Evolutionary conservation across 2,888 invertebrate genomes (phyloP).

Genomic region (Drosophila dives): DNA sequence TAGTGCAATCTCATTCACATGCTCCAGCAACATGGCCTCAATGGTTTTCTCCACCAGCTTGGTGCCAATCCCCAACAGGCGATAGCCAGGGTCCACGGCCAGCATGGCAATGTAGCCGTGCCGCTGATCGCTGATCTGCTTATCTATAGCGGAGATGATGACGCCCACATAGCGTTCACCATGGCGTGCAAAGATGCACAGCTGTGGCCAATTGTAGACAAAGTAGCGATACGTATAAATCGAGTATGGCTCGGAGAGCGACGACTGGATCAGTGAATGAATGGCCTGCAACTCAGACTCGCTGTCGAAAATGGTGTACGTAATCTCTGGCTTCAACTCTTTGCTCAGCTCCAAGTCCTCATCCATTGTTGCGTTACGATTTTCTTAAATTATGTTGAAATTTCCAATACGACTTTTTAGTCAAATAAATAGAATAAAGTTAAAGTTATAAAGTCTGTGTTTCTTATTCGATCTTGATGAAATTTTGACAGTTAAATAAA

Average conservation of each 20-base stretch:
- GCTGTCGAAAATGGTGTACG: constrained; percentile 35
- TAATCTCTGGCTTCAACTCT: constrained; percentile 81
- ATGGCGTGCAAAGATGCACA: constrained; percentile 61
- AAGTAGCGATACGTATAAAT: constrained; percentile 73
- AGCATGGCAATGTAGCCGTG: constrained; percentile 70
- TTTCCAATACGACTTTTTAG: constrained; percentile 12
- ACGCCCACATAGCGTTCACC: constrained; percentile 63
- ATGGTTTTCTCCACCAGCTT: constrained; percentile 57
- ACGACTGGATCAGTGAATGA: constrained; percentile 46
- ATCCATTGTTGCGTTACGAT: constrained; percentile 22
- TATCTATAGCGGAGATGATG: constrained; percentile 59
- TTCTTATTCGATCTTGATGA: background rate
- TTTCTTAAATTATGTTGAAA: background rate
- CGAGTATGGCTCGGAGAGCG: constrained; percentile 69
- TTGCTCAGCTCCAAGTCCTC: background rate
- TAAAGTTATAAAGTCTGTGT: background rate
- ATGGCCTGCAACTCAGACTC: constrained; percentile 53
- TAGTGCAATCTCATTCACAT: constrained; percentile 98
- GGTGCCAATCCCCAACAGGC: constrained; percentile 51
- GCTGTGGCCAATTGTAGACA: constrained; percentile 68
- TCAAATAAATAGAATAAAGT: background rate
- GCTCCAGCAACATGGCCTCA: constrained; percentile 96
- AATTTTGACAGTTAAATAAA: background rate
- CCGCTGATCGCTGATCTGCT: constrained; percentile 17
- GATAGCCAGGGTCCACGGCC: constrained; percentile 65